A percentile compares a stretch with the other conserved stretches of the same genome.
Evolutionary conservation across 1,140 invertebrate species (phyloP).

Genomic region (Chymomyza costata): DNA sequence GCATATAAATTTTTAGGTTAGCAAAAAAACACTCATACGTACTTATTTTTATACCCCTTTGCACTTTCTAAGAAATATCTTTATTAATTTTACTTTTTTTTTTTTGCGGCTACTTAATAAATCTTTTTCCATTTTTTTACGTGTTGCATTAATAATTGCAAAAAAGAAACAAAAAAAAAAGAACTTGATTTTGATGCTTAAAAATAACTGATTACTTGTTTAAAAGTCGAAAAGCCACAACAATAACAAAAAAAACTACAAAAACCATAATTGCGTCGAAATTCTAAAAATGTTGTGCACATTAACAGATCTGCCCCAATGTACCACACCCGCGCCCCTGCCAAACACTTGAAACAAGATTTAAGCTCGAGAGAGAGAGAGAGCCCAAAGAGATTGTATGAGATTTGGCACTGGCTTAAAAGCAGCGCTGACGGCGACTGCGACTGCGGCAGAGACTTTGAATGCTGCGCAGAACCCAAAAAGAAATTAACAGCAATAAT

Average conservation of each 20-base stretch:
- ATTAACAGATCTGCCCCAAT: constrained; percentile 23
- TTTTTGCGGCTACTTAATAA: constrained; percentile 1
- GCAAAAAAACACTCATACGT: background rate
- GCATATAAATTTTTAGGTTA: no score
- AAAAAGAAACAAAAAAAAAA: no score
- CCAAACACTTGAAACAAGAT: background rate
- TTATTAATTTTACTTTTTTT: constrained; percentile 22
- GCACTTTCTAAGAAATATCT: background rate
- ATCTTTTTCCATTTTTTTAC: no score
- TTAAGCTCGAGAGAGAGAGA: no score
- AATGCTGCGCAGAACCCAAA: constrained; percentile 13
- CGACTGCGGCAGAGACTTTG: background rate
- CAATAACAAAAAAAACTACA: constrained; percentile 13
- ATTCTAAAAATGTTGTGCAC: constrained; percentile 32
- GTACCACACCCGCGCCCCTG: no score
- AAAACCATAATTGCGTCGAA: constrained; percentile 38
- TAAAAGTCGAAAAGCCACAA: constrained; percentile 28
- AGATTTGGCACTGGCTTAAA: constrained; percentile 32
- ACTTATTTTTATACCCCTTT: background rate
- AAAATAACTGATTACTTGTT: constrained; percentile 60
- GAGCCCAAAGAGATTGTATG: constrained; percentile 9
- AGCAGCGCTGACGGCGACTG: background rate
- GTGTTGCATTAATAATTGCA: constrained; percentile 60
- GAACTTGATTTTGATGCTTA: constrained; percentile 67
- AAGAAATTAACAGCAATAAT: constrained; percentile 69